Conservation (phyloP, 1,140 invertebrate species). For the Palaemon carinicauda region DNA sequence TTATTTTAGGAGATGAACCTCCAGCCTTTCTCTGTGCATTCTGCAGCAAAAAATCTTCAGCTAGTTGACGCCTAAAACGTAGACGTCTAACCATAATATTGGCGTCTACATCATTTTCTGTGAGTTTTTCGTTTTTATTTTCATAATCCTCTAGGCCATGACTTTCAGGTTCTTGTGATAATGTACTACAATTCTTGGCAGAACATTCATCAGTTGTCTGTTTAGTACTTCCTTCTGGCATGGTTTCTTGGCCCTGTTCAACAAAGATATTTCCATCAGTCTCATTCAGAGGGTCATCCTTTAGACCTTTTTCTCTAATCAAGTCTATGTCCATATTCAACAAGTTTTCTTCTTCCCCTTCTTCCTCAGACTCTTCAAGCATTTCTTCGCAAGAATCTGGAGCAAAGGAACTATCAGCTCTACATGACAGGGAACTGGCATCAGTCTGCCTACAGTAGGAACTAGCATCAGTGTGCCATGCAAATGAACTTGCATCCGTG, state of each 20-base stretch:
- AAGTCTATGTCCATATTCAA: conserved; percentile 5
- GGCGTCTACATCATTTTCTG: background rate
- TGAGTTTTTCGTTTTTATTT: background rate
- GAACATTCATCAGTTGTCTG: too few relatives aligned
- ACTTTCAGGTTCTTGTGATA: too few relatives aligned
- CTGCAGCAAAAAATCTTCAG: conserved; percentile 33
- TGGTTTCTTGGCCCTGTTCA: background rate
- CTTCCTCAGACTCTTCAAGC: background rate
- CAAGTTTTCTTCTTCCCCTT: conserved; percentile 3
- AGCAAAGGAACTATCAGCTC: conserved; percentile 16
- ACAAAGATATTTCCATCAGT: background rate
- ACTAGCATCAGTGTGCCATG: conserved; percentile 29
- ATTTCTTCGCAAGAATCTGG: background rate
- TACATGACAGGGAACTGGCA: background rate
- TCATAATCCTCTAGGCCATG: background rate
- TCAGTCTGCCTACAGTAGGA: conserved; percentile 11
- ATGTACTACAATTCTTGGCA: too few relatives aligned
- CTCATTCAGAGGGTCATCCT: background rate
- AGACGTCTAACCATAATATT: conserved; percentile 30
- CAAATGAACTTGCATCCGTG: conserved; percentile 34
- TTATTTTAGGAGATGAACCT: too few relatives aligned
- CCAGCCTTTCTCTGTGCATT: background rate
- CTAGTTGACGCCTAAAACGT: conserved; percentile 42
- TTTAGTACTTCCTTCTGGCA: background rate
- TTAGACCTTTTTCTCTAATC: background rate